Conservation (phyloP, 2,113 vertebrate genomes). For the Zosterops hypoxanthus region DNA sequence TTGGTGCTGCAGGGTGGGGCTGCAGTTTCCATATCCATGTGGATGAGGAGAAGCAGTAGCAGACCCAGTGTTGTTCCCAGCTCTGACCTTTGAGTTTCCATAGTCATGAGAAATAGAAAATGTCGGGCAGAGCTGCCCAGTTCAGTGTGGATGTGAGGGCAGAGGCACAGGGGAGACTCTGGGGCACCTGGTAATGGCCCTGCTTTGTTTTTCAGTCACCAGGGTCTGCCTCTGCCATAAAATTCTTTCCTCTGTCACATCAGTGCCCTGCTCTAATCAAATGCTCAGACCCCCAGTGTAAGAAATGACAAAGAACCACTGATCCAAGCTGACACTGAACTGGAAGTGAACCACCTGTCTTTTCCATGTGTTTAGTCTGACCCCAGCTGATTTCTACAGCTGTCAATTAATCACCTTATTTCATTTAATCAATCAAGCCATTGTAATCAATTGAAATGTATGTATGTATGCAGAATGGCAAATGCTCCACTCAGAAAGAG, state of each 20-base stretch:
- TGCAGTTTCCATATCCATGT: rapidly evolving
- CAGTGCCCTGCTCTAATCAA: neutral
- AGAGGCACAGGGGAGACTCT: neutral
- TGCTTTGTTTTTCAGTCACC: neutral
- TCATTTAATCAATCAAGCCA: neutral
- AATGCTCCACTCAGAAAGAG: neutral
- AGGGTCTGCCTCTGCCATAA: neutral
- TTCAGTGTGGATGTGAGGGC: too few species aligned
- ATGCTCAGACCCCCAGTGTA: rapidly evolving
- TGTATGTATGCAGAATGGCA: neutral
- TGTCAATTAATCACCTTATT: neutral
- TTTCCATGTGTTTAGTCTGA: neutral
- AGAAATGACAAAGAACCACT: neutral
- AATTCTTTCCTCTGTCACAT: neutral
- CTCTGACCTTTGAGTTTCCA: neutral
- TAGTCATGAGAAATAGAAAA: rapidly evolving
- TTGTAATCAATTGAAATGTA: neutral
- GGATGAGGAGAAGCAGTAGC: rapidly evolving
- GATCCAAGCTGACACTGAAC: neutral
- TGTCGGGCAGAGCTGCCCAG: neutral
- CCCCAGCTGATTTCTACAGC: neutral
- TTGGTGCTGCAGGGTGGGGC: neutral
- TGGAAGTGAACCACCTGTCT: neutral
- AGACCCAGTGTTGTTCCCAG: rapidly evolving
- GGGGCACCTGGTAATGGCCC: neutral